Evolutionary conservation across 1,140 invertebrate species (phyloP).

Genomic region (Ceratosolen fusciceps): DNA sequence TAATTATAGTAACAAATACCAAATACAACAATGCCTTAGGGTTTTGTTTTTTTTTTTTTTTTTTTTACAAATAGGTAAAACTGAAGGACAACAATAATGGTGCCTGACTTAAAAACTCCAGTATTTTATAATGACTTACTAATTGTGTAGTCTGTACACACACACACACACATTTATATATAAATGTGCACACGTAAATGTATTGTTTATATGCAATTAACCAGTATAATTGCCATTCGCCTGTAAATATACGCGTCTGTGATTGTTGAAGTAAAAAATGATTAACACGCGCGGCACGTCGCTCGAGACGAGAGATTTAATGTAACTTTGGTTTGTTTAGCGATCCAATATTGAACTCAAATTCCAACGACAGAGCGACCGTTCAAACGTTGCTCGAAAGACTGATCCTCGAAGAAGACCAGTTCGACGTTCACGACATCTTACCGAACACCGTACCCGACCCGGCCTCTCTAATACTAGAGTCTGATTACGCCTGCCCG

Average conservation of each 20-base stretch:
- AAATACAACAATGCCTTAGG: constrained; percentile 19
- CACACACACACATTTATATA: constrained; percentile 65
- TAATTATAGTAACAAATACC: constrained; percentile 2
- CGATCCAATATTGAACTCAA: constrained; percentile 89
- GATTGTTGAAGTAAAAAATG: not conserved
- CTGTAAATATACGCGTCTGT: not conserved
- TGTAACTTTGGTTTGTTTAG: constrained; percentile 71
- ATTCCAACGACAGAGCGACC: constrained; percentile 87
- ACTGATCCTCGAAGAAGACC: constrained; percentile 91
- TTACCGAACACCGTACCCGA: constrained; percentile 95
- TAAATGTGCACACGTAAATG: constrained; percentile 40
- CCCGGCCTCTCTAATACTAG: constrained; percentile 86
- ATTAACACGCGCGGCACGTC: not conserved
- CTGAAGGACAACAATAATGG: constrained; percentile 30
- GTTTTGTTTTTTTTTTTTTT: no score
- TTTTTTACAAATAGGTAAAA: constrained; percentile 24
- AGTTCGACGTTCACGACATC: constrained; percentile 93
- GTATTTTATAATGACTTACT: constrained; percentile 26
- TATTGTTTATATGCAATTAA: not conserved
- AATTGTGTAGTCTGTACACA: constrained; percentile 40
- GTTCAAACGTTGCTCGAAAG: constrained; percentile 88
- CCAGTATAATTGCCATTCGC: no score
- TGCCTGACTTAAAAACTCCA: constrained; percentile 29
- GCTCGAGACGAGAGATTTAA: not conserved
- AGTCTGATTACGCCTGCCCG: constrained; percentile 94